Evolutionary conservation across 2,888 invertebrate species (phyloP).

Genomic region (Cosmopolites sordidus): DNA sequence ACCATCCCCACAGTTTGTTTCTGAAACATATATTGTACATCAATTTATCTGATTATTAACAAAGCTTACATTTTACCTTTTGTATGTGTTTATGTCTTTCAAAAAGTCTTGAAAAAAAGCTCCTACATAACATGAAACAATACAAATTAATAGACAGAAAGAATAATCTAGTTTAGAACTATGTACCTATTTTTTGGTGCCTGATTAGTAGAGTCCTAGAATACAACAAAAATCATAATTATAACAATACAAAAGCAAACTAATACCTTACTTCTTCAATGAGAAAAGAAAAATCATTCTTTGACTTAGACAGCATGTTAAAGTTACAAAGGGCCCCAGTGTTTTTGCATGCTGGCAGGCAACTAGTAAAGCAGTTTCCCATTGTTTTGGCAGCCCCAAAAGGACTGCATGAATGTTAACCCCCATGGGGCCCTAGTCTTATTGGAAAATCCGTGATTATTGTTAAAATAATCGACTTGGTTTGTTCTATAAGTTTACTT

Average conservation of each 20-base stretch:
- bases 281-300: constrained; percentile 37
- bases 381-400: constrained; percentile 44
- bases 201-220: constrained; percentile 1
- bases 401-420: constrained; percentile 42
- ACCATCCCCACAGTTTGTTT: constrained; percentile 46
- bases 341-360: constrained; percentile 44
- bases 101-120: constrained; percentile 24
- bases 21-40: constrained; percentile 35
- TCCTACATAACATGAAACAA: too few relatives aligned
- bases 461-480: not conserved
- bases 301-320: constrained; percentile 32
- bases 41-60: not conserved
- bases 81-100: constrained; percentile 11
- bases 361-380: constrained; percentile 53
- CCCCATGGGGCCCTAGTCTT: constrained; percentile 41
- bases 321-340: constrained; percentile 35
- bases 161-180: not conserved
- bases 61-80: constrained; percentile 12
- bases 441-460: constrained; percentile 21
- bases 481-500: too few relatives aligned
- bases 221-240: not conserved
- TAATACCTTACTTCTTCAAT: constrained; percentile 42
- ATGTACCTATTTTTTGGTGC: constrained; percentile 14
- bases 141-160: too few relatives aligned
- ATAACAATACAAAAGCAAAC: too few relatives aligned